phyloP scores from a whole-genome alignment of 2,888 invertebrate species.

The Eumerus sabulonum region DNA sequence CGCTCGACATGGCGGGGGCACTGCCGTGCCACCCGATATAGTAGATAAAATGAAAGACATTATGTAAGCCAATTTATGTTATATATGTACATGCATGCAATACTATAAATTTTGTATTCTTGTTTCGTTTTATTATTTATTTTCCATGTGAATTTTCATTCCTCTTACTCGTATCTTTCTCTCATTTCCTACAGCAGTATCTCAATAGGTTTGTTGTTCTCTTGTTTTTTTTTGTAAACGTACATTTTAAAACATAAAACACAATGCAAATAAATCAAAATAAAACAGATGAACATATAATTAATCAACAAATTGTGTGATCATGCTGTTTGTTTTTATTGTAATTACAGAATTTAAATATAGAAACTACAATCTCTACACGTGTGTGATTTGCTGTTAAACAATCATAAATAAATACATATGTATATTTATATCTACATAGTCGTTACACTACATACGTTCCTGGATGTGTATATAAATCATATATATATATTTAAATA shows the following conservation, averaged over 20 bases:
- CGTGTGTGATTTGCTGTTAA: slow-evolving; percentile 38
- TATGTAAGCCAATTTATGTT: slow-evolving; percentile 58
- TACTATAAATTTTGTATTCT: slow-evolving; percentile 65
- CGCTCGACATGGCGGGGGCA: too few relatives aligned
- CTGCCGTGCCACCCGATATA: too few relatives aligned
- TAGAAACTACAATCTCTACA: slow-evolving; percentile 66
- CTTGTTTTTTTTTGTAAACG: too few relatives aligned
- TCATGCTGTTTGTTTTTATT: slow-evolving; percentile 55
- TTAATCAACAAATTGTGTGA: slow-evolving; percentile 61
- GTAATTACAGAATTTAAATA: slow-evolving; percentile 66
- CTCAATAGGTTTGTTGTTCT: too few relatives aligned
- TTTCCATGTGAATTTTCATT: too few relatives aligned
- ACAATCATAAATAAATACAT: slow-evolving; percentile 66
- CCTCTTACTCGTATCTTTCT: slow-evolving; percentile 12
- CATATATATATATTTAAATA: slow-evolving; percentile 61
- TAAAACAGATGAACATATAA: too few relatives aligned
- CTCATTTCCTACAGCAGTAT: slow-evolving; percentile 55
- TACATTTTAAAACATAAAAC: slow-evolving; percentile 48
- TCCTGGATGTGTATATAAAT: slow-evolving; percentile 24
- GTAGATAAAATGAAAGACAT: slow-evolving; percentile 62
- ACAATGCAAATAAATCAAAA: slow-evolving; percentile 30
- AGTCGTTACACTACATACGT: slow-evolving; percentile 3
- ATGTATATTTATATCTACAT: slow-evolving; percentile 55
- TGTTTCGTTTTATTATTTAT: slow-evolving; percentile 46
- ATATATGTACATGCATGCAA: slow-evolving; percentile 68